Conservation (phyloP, 2,888 invertebrate species). For the Podabrus alpinus region DNA sequence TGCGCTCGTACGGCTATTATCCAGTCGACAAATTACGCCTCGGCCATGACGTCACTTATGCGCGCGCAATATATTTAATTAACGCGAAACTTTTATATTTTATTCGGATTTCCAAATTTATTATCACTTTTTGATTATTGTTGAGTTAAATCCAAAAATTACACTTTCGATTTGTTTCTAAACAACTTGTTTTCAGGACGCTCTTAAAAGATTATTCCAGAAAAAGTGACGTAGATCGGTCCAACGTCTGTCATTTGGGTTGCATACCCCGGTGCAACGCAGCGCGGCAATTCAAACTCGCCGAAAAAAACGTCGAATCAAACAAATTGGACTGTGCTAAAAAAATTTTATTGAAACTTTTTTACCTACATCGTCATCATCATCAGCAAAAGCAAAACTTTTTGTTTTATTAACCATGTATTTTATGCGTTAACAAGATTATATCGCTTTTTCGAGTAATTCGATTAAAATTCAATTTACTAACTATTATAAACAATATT, state of each 20-base stretch:
- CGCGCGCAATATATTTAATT: conserved; percentile 30
- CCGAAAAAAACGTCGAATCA: not conserved
- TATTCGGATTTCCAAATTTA: not conserved
- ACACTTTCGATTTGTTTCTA: conserved; percentile 30
- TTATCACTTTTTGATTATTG: not conserved
- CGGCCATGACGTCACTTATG: conserved; percentile 42
- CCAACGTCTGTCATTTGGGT: not conserved
- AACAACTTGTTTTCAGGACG: conserved; percentile 23
- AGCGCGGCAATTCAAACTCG: not conserved
- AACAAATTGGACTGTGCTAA: not conserved
- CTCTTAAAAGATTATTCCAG: not conserved
- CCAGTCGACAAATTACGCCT: conserved; percentile 29
- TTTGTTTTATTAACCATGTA: not conserved
- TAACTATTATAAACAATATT: conserved; percentile 5
- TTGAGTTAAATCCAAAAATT: conserved; percentile 9
- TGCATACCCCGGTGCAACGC: not conserved
- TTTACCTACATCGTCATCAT: not conserved
- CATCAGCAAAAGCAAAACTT: not conserved
- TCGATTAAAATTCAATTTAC: not conserved
- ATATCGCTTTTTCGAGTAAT: not conserved
- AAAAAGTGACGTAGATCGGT: not conserved
- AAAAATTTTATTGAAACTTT: not conserved
- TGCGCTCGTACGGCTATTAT: conserved; percentile 12
- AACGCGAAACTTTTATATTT: not conserved
- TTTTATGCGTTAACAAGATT: not conserved